Evolutionary conservation across 2,888 invertebrate genomes (phyloP).

Genomic region (Limenitis camilla): DNA sequence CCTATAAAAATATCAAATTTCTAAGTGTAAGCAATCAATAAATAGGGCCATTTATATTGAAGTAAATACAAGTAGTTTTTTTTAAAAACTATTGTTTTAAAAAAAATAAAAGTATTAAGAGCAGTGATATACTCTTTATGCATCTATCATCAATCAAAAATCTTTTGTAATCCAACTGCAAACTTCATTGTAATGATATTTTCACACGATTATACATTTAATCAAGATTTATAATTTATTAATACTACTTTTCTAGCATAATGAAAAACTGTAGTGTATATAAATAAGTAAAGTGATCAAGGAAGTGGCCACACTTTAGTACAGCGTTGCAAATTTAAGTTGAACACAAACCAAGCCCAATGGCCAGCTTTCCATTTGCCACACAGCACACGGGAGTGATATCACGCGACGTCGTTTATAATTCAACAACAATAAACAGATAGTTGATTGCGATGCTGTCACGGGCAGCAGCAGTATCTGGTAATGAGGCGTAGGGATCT

Average conservation of each 20-base stretch:
- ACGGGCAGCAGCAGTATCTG: slow-evolving; percentile 72
- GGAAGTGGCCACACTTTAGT: slow-evolving; percentile 5
- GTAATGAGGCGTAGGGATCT: slow-evolving; percentile 72
- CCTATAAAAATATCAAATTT: no score
- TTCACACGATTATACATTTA: no score
- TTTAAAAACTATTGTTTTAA: no score
- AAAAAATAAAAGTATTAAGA: no score
- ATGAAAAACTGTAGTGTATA: background rate
- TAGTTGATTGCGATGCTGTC: slow-evolving; percentile 74
- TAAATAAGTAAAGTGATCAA: background rate
- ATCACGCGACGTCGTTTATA: slow-evolving; percentile 67
- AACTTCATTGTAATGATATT: no score
- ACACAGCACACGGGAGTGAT: slow-evolving; percentile 46
- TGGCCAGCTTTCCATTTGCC: slow-evolving; percentile 31
- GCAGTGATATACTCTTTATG: no score
- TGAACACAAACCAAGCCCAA: slow-evolving; percentile 18
- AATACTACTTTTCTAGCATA: background rate
- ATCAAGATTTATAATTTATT: background rate
- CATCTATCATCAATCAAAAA: no score
- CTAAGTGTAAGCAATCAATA: no score
- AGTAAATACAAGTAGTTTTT: no score
- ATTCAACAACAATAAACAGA: slow-evolving; percentile 74
- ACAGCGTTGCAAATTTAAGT: slow-evolving; percentile 8
- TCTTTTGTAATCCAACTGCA: no score
- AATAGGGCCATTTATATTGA: no score